Evolutionary conservation across 2,888 invertebrate genomes (phyloP), one percentile per base, ranked within the genome.

Genomic region (Drosophila gaucha): DNA sequence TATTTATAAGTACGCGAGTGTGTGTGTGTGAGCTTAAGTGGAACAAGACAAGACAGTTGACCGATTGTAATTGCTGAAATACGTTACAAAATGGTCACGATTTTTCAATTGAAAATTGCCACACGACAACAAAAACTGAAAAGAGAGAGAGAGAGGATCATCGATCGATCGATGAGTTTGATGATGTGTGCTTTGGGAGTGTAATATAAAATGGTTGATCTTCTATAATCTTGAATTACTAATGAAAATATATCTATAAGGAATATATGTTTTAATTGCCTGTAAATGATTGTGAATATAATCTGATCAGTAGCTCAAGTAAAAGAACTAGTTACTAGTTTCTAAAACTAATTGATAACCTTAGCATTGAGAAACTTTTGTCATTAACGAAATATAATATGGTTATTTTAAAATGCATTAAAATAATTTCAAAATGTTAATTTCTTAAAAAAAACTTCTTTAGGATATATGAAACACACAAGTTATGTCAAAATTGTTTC

Each of bases 41-140:
- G 74, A 74, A 78, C 57, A 49, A 58, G 57, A 54, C 52, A 41
- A 67, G 72, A 74, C 39, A 55, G 57, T 58, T 62, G 67, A 66
- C 67, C 62, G 67, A 72, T 77, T 72, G 67, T 44, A 77, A 71
- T 55, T 76, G 77, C 56, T 77, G 54, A 76, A 72, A 71, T 60
- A 54, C 36, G 36, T 69, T 70, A 70, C 55, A 64, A 64, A 65
- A 52, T 49, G 22, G 14, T 64, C 52, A 59, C 55, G 72, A 65
- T 70, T 52, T 52, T 16, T 52, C 55, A 67, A 68, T 44, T 67
- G 16, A 14, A 39, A 69, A 74, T 52, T 68, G 31, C 47, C 56
- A 44, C 43, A 46, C 33, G 24, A 49, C 35, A 33, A n/a, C 6
- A 16, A 1, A 14, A 18, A 9, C 0, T 10, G 12, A 12, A 2